Evolutionary conservation across 2,113 vertebrate species (phyloP), one percentile per base, ranked within the genome.

Genomic region (Mormoops blainvillei): DNA sequence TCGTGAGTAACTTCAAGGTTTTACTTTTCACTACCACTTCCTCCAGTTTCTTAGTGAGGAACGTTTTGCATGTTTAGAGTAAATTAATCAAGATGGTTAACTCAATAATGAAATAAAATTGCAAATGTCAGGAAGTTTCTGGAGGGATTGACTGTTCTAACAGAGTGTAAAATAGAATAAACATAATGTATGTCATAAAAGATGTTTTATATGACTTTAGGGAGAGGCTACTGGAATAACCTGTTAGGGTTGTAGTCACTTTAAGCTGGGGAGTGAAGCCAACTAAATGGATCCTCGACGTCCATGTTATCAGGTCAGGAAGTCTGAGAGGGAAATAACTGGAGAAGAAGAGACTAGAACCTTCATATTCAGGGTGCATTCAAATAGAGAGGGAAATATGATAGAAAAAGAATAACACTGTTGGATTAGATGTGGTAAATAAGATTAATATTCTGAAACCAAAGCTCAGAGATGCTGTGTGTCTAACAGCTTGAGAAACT

Each of bases 1-100:
- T 70, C 63, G 56, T 83, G 78, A 96, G 54, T 80, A 52, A 94
- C 97, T 97, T 94, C 43, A 95, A 83, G 85, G 73, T 71, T 98
- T 95, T 73, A 88, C 63, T 81, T 89, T 82, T 96, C 94, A 94
- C 33, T 95, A 91, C 65, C 93, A 98, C 68, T 38, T 89, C 91
- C 78, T 87, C 85, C 89, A 97, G 88, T 48, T 86, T 94, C 82
- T 82, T 88, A 63, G 45, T 56, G 54, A 95, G 76, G 95, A 97
- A 97, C 92, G 22, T 98, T 97, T 96, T 28, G 15, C 84, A 14
- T 76, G 20, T 87, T 97, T 92, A 86, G n/a, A 76, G 31, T 63
- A 85, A 92, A 84, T 38, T 92, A 70, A 93, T 89, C 24, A 94
- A 71, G 31, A 81, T 20, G 4, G 63, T 80, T 91, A 89, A 78